Conservation (phyloP, 2,113 vertebrate genomes). For the Lipotes vexillifer region DNA sequence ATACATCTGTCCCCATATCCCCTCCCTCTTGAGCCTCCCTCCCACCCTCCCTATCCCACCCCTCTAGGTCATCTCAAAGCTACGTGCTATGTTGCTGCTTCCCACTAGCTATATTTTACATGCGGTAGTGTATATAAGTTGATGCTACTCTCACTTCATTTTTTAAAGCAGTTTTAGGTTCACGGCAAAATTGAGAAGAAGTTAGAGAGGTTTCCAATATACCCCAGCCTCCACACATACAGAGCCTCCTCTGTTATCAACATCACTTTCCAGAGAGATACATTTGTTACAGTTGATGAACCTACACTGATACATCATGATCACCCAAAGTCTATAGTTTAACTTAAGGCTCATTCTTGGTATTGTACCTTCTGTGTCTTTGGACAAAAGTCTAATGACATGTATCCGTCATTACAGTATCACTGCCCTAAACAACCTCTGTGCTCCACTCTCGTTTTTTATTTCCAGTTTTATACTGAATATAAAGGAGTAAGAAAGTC, state of each 20-base stretch:
- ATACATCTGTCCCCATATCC: too few relatives aligned
- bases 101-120: too few relatives aligned
- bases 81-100: too few relatives aligned
- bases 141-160: too few relatives aligned
- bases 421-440: not conserved
- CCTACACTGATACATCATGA: not conserved
- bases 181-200: not conserved
- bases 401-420: not conserved
- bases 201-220: not conserved
- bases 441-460: not conserved
- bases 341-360: not conserved
- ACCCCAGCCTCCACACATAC: not conserved
- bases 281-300: not conserved
- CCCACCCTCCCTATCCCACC: too few relatives aligned
- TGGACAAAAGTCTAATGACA: not conserved
- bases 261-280: not conserved
- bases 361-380: not conserved
- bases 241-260: not conserved
- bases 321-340: not conserved
- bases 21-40: too few relatives aligned
- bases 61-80: too few relatives aligned
- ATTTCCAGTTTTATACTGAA: not conserved
- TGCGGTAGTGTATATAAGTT: too few relatives aligned
- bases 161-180: not conserved
- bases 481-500: not conserved